Evolutionary conservation across 2,113 vertebrate species (phyloP).

Genomic region (Elachura formosa): DNA sequence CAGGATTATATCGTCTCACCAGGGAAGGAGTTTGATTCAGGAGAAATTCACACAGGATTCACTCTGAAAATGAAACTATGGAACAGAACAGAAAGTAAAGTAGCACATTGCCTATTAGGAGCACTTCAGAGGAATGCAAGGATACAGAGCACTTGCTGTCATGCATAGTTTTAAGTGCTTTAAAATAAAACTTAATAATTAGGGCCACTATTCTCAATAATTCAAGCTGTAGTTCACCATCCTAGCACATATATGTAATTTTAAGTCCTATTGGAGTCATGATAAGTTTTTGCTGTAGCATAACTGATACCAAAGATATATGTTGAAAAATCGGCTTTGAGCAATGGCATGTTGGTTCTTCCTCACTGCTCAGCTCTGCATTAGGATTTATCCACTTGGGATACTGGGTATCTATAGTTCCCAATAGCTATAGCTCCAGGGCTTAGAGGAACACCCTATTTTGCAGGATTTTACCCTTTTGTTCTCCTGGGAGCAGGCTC

Average conservation of each 20-base stretch:
- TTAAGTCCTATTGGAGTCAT: neutral
- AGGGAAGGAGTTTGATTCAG: constrained; percentile 58
- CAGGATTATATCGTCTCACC: constrained; percentile 44
- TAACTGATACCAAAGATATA: neutral
- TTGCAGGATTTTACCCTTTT: neutral
- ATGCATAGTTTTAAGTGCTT: neutral
- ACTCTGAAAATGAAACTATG: constrained; percentile 45
- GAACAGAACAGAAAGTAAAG: constrained; percentile 40
- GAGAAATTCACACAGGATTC: constrained; percentile 52
- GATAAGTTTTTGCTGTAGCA: neutral
- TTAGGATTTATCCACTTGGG: neutral
- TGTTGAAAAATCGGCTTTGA: neutral
- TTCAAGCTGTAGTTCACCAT: neutral
- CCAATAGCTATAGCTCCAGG: fast-evolving
- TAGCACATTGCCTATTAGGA: neutral
- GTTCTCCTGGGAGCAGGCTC: neutral
- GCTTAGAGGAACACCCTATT: fast-evolving
- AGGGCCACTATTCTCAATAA: neutral
- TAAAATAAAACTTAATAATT: neutral
- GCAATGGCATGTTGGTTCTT: neutral
- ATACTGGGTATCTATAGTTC: neutral
- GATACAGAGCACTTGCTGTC: neutral
- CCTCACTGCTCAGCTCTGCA: neutral
- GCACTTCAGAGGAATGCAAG: neutral
- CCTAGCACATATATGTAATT: neutral